These are phyloP conservation scores for Megaleporinus macrocephalus DNA, from an alignment of 2,113 vertebrate genomes.

Conservation along the genomic window DNA sequence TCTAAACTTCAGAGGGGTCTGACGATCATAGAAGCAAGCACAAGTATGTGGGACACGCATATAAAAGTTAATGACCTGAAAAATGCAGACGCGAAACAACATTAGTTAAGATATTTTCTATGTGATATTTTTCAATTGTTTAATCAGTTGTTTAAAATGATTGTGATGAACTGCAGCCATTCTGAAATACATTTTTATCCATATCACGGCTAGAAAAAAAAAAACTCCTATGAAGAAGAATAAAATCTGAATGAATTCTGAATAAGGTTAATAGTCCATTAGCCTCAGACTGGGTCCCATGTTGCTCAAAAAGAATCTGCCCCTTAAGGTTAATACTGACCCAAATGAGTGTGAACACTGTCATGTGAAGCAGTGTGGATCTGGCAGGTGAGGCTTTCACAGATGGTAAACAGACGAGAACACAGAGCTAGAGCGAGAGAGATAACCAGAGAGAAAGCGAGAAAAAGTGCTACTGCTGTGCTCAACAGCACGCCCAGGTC, in stretches of 20 bases:
- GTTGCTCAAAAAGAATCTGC: slow-evolving; percentile 23
- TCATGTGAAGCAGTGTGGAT: slow-evolving; percentile 26
- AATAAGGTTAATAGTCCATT: slow-evolving; percentile 6
- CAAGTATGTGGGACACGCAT: too few relatives aligned
- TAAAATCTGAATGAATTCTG: background rate
- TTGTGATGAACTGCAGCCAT: too few relatives aligned
- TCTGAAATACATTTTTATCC: too few relatives aligned
- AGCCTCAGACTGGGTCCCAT: background rate
- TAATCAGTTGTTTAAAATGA: too few relatives aligned
- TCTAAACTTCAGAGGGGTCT: too few relatives aligned
- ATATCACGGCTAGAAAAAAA: too few relatives aligned
- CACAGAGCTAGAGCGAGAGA: slow-evolving; percentile 9
- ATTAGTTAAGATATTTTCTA: too few relatives aligned
- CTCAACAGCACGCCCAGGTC: slow-evolving; percentile 37
- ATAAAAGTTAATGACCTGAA: too few relatives aligned
- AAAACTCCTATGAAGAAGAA: too few relatives aligned
- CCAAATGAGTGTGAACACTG: slow-evolving; percentile 35
- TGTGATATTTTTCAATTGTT: too few relatives aligned
- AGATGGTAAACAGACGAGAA: slow-evolving; percentile 65
- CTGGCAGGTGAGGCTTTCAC: slow-evolving; percentile 48
- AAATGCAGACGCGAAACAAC: too few relatives aligned
- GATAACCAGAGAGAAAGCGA: slow-evolving; percentile 5
- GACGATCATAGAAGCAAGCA: too few relatives aligned
- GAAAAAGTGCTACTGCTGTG: slow-evolving; percentile 35
- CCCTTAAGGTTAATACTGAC: slow-evolving; percentile 50